Evolutionary conservation across 2,888 invertebrate species (phyloP).

Genomic region (Ceriagrion tenellum): DNA sequence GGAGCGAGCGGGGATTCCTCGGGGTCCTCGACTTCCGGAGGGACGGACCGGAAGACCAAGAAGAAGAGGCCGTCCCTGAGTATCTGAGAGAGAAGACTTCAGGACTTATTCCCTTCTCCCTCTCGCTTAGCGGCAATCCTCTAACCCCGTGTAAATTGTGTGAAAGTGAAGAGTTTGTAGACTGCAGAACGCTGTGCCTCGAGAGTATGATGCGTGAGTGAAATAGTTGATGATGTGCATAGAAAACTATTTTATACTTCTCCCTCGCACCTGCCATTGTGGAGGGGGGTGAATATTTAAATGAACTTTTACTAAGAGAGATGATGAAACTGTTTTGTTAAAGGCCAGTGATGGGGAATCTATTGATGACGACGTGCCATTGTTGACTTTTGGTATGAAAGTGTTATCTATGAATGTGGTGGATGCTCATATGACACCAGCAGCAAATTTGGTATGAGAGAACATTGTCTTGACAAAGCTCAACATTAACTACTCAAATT

Average conservation of each 20-base stretch:
- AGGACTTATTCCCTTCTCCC: no score
- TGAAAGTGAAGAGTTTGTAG: not conserved
- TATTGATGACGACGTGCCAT: not conserved
- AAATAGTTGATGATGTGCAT: not conserved
- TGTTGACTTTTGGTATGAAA: no score
- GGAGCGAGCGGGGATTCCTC: not conserved
- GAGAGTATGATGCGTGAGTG: not conserved
- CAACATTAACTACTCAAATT: no score
- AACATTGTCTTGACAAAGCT: no score
- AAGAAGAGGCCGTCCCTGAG: constrained; percentile 82
- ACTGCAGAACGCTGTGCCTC: no score
- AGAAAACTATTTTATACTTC: not conserved
- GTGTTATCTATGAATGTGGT: no score
- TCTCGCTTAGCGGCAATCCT: not conserved
- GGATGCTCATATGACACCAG: no score
- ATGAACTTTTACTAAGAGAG: not conserved
- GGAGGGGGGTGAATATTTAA: not conserved
- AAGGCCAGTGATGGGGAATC: not conserved
- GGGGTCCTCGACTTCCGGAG: not conserved
- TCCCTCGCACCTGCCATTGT: not conserved
- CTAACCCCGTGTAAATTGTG: not conserved
- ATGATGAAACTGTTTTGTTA: not conserved
- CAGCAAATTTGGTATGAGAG: no score
- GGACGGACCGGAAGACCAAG: constrained; percentile 78
- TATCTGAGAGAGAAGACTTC: constrained; percentile 6